A percentile compares a stretch with the other conserved stretches of the same genome.
These are phyloP conservation scores for Brenthis hecate DNA, from an alignment of 2,888 invertebrate genomes.

Conservation along the genomic window DNA sequence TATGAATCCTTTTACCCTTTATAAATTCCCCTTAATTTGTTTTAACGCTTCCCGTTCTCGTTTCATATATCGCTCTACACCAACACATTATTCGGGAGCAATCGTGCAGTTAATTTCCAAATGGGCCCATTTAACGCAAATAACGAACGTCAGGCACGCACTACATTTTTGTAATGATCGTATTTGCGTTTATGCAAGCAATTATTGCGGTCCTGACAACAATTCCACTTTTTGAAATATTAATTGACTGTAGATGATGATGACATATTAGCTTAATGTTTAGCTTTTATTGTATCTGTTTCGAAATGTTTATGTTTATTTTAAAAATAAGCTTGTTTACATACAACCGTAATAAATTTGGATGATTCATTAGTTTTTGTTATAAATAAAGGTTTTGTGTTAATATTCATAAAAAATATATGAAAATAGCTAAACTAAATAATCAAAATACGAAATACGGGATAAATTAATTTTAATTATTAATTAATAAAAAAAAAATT, in stretches of 20 bases:
- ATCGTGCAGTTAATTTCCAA: conserved; percentile 77
- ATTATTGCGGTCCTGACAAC: conserved; percentile 51
- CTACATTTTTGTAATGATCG: conserved; percentile 58
- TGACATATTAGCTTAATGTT: no score
- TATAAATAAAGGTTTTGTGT: no score
- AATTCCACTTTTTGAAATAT: conserved; percentile 32
- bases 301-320: no score
- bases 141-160: conserved; percentile 61
- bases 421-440: no score
- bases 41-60: conserved; percentile 32
- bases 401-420: no score
- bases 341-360: no score
- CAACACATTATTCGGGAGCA: conserved; percentile 69
- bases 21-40: conserved; percentile 49
- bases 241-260: conserved; percentile 1
- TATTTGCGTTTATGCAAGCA: conserved; percentile 50
- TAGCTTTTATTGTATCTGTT: no score
- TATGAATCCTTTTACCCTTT: conserved; percentile 14
- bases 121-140: conserved; percentile 74
- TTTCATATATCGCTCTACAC: conserved; percentile 57
- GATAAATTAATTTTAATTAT: no score
- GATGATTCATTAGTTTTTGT: no score
- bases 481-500: no score
- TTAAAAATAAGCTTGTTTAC: no score
- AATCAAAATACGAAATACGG: no score